phyloP scores from a whole-genome alignment of 2,113 vertebrate species.

The Paratilapia polleni region DNA sequence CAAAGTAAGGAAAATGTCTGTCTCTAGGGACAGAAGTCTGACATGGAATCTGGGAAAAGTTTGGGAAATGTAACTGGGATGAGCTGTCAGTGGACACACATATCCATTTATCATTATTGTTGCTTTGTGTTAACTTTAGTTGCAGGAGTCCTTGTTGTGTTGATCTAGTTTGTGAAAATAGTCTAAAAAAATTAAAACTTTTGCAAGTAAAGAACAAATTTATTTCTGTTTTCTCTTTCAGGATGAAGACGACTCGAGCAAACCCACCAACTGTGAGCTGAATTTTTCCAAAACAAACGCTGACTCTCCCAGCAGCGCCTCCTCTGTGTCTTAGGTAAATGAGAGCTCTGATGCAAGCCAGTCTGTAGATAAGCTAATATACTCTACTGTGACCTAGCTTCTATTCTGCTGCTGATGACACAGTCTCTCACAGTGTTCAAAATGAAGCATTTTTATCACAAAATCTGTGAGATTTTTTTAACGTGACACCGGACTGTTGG shows the following conservation, averaged over 20 bases:
- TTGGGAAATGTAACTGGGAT: not conserved
- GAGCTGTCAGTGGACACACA: no score
- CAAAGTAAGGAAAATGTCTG: accelerated
- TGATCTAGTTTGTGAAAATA: accelerated
- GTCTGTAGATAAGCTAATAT: not conserved
- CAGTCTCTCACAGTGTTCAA: not conserved
- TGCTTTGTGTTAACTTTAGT: not conserved
- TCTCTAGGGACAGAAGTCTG: not conserved
- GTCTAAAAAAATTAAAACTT: no score
- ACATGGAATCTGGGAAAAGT: not conserved
- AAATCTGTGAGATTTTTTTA: not conserved
- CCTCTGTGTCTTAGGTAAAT: not conserved
- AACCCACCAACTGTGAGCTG: not conserved
- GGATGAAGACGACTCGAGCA: not conserved
- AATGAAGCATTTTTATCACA: not conserved
- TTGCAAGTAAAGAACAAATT: no score
- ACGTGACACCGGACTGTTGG: accelerated
- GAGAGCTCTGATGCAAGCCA: not conserved
- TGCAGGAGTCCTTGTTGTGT: accelerated
- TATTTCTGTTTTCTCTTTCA: not conserved
- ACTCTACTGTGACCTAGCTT: not conserved
- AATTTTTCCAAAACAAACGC: not conserved
- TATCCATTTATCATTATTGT: not conserved
- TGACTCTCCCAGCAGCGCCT: not conserved
- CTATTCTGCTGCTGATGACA: not conserved